phyloP scores from a whole-genome alignment of 2,797 vertebrate genomes.

The Xenops minutus region DNA sequence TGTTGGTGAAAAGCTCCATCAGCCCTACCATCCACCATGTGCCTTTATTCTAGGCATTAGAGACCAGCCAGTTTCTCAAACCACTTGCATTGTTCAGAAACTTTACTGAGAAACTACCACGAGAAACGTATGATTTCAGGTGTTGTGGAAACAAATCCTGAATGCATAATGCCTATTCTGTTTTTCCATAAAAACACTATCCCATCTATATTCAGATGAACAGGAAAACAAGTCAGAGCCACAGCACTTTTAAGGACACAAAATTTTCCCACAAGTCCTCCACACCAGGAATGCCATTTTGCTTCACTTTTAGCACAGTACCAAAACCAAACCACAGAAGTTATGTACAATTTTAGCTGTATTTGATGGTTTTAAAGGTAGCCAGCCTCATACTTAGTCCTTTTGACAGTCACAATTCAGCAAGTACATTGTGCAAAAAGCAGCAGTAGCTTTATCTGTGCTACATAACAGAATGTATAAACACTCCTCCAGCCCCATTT shows the following conservation, averaged over 20 bases:
- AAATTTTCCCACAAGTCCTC: background rate
- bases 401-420: background rate
- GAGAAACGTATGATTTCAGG: background rate
- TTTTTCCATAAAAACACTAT: background rate
- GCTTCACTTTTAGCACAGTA: background rate
- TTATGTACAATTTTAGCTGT: background rate
- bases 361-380: background rate
- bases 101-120: no score
- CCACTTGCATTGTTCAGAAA: background rate
- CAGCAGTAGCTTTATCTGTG: background rate
- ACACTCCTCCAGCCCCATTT: background rate
- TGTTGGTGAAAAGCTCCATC: background rate
- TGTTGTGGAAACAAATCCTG: background rate
- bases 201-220: background rate
- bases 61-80: background rate
- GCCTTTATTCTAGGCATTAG: background rate
- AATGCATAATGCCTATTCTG: background rate
- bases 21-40: background rate
- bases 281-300: accelerated
- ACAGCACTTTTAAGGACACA: no score
- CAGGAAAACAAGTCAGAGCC: background rate
- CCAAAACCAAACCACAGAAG: background rate
- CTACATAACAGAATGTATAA: background rate
- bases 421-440: background rate
- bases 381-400: background rate